These are phyloP conservation scores for Callithrix jacchus DNA, from an alignment of 2,113 vertebrate genomes.

Conservation along the genomic window DNA sequence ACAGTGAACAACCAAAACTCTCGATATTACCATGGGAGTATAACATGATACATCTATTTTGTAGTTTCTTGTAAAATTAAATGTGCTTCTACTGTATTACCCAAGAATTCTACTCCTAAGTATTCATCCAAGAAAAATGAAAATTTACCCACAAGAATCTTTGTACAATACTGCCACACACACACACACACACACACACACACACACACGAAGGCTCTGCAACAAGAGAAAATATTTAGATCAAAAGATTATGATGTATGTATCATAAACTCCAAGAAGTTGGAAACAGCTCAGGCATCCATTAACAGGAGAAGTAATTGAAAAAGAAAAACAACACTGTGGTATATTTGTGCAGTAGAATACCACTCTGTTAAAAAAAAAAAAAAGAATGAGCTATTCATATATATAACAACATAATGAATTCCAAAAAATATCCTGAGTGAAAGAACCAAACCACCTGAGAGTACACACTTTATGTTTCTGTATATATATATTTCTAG, in stretches of 20 bases:
- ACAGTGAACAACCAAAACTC: background rate
- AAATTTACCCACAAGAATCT: background rate
- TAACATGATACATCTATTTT: background rate
- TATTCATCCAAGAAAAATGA: conserved; percentile 28
- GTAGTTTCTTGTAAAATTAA: background rate
- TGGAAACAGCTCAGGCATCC: background rate
- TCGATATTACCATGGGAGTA: background rate
- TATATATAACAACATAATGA: background rate
- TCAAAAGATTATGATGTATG: background rate
- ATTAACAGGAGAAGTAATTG: background rate
- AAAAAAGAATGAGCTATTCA: background rate
- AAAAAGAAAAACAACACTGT: background rate
- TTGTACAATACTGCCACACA: background rate
- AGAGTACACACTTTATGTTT: background rate
- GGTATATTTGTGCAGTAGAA: background rate
- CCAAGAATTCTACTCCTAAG: background rate
- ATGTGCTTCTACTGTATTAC: background rate
- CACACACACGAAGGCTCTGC: too few relatives aligned
- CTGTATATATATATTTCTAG: background rate
- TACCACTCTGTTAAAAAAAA: background rate
- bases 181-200: too few relatives aligned
- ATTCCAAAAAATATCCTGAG: background rate
- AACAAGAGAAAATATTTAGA: too few relatives aligned
- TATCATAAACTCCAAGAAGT: background rate
- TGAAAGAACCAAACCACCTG: background rate